phyloP scores from a whole-genome alignment of 2,797 vertebrate genomes.

The Diceros bicornis region DNA sequence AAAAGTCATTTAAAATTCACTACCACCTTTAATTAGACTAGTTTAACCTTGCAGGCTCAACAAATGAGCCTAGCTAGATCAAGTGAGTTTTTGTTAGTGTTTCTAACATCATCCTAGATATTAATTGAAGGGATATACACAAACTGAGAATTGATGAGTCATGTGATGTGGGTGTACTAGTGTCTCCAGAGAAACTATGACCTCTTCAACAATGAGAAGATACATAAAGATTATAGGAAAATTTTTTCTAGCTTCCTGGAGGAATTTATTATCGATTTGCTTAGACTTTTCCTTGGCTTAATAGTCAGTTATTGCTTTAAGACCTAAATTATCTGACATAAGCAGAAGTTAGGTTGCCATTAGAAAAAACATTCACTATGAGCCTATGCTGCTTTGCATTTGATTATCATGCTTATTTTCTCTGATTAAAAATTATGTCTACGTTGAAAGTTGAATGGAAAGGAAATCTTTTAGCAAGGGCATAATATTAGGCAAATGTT shows the following conservation, averaged over 20 bases:
- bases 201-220: conserved; percentile 56
- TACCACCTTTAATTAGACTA: conserved; percentile 72
- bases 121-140: conserved; percentile 57
- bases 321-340: conserved; percentile 77
- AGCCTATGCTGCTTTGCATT: conserved; percentile 65
- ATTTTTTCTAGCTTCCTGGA: conserved; percentile 45
- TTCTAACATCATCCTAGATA: conserved; percentile 58
- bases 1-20: conserved; percentile 78
- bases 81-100: conserved; percentile 61
- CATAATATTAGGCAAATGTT: conserved; percentile 32
- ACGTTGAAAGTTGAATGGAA: conserved; percentile 53
- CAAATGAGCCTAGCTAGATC: conserved; percentile 68
- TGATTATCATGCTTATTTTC: conserved; percentile 79
- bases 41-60: conserved; percentile 72
- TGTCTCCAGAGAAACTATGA: conserved; percentile 23
- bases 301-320: conserved; percentile 73
- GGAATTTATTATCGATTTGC: conserved; percentile 66
- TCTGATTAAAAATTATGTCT: conserved; percentile 76
- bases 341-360: conserved; percentile 78
- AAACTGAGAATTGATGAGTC: conserved; percentile 58
- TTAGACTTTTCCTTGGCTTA: conserved; percentile 66
- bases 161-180: not conserved
- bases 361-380: conserved; percentile 68
- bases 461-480: conserved; percentile 33
- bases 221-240: not conserved